phyloP scores from a whole-genome alignment of 2,888 invertebrate genomes.

The Xylocampa areola region DNA sequence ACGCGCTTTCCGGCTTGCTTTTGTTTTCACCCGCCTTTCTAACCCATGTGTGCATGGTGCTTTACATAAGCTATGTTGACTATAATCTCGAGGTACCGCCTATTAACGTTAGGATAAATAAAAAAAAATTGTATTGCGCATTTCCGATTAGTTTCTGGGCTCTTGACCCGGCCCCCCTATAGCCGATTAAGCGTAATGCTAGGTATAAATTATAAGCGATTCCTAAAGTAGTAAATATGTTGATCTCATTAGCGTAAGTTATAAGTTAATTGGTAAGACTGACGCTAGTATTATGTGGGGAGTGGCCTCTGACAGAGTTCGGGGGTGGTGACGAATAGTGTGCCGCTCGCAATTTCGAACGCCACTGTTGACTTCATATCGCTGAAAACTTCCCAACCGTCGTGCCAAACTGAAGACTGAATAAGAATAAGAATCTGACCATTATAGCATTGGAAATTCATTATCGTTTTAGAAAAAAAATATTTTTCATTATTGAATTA shows the following conservation, averaged over 20 bases:
- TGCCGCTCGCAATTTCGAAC: slow-evolving; percentile 39
- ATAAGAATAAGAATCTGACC: slow-evolving; percentile 40
- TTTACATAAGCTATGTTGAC: slow-evolving; percentile 19
- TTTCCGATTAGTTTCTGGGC: slow-evolving; percentile 38
- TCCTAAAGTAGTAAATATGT: slow-evolving; percentile 57
- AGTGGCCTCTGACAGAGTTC: slow-evolving; percentile 57
- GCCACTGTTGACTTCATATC: slow-evolving; percentile 26
- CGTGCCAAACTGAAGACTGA: slow-evolving; percentile 46
- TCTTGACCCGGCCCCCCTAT: slow-evolving; percentile 45
- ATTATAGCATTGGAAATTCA: slow-evolving; percentile 49
- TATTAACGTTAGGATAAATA: slow-evolving; percentile 34
- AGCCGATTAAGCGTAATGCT: slow-evolving; percentile 67
- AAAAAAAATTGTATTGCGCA: slow-evolving; percentile 44
- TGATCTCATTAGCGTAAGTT: slow-evolving; percentile 69
- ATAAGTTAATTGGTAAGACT: slow-evolving; percentile 72
- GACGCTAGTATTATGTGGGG: slow-evolving; percentile 68
- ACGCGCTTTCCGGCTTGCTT: slow-evolving; percentile 29
- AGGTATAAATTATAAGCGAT: slow-evolving; percentile 60
- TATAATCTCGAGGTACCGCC: slow-evolving; percentile 27
- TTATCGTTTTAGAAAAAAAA: slow-evolving; percentile 61
- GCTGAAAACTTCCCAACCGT: slow-evolving; percentile 16
- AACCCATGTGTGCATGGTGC: slow-evolving; percentile 35
- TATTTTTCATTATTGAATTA: slow-evolving; percentile 70
- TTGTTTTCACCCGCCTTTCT: slow-evolving; percentile 25
- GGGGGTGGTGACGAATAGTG: slow-evolving; percentile 54